Evolutionary conservation across 2,797 vertebrate species (phyloP).

Genomic region (Lacerta agilis): DNA sequence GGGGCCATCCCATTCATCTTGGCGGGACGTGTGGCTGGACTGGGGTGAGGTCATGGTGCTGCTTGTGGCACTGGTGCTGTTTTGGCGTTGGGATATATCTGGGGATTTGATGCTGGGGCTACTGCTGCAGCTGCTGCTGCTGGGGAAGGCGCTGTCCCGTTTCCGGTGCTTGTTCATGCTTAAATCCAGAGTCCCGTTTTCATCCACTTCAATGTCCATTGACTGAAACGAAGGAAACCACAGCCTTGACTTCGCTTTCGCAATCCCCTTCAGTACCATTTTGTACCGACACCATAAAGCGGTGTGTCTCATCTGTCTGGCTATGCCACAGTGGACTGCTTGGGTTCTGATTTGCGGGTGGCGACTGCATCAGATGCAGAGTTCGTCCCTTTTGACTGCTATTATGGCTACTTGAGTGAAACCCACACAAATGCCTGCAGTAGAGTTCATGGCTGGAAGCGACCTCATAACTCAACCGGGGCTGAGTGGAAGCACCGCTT

Average conservation of each 20-base stretch:
- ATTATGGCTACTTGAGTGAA: background rate
- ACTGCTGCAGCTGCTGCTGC: constrained; percentile 86
- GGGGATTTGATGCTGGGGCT: constrained; percentile 90
- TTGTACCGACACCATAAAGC: background rate
- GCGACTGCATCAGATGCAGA: too few relatives aligned
- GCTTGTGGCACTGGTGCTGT: constrained; percentile 87
- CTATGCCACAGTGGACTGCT: background rate
- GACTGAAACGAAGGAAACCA: constrained; percentile 77
- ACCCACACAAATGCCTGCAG: background rate
- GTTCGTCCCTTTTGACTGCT: background rate
- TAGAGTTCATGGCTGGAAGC: too few relatives aligned
- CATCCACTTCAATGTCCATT: constrained; percentile 95
- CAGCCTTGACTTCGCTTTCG: background rate
- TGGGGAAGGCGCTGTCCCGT: constrained; percentile 80
- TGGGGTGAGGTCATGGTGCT: constrained; percentile 91
- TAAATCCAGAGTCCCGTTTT: constrained; percentile 96
- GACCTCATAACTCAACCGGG: background rate
- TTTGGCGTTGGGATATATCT: constrained; percentile 89
- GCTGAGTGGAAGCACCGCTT: background rate
- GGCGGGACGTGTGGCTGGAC: constrained; percentile 89
- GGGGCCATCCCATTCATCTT: constrained; percentile 96
- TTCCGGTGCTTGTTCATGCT: constrained; percentile 97
- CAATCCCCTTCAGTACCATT: fast-evolving
- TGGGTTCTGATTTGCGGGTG: background rate
- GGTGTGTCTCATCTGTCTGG: too few relatives aligned